Evolutionary conservation across 2,797 vertebrate genomes (phyloP).

Genomic region (Megaceryle alcyon): DNA sequence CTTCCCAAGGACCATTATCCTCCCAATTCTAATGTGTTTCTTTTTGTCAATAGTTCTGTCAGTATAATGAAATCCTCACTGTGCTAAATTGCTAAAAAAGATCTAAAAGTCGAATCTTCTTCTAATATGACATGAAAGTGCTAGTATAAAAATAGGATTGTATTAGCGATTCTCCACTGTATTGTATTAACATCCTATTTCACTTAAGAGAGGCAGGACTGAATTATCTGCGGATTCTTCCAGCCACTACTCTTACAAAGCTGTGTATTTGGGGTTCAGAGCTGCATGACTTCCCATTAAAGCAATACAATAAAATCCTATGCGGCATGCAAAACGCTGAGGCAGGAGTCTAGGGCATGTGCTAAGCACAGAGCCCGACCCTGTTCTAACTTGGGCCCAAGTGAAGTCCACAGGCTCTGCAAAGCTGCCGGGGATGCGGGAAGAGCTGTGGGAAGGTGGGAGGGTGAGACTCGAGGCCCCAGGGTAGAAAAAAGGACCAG

Average conservation of each 20-base stretch:
- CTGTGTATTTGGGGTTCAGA: slow-evolving; percentile 62
- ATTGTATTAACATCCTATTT: slow-evolving; percentile 73
- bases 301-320: slow-evolving; percentile 34
- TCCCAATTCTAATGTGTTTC: slow-evolving; percentile 68
- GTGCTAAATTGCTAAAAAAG: slow-evolving; percentile 75
- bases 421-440: accelerated
- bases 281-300: slow-evolving; percentile 50
- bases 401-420: neutral
- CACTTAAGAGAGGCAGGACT: slow-evolving; percentile 61
- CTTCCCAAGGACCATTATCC: slow-evolving; percentile 66
- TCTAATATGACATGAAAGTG: slow-evolving; percentile 69
- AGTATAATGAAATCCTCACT: slow-evolving; percentile 77
- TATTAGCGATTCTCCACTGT: slow-evolving; percentile 68
- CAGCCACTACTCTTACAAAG: slow-evolving; percentile 59
- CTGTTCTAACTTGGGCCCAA: neutral
- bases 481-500: no score
- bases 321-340: slow-evolving; percentile 40
- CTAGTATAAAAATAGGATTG: slow-evolving; percentile 69
- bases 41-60: slow-evolving; percentile 73
- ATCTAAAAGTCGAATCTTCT: slow-evolving; percentile 76
- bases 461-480: accelerated
- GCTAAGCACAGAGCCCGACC: neutral
- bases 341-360: neutral
- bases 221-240: slow-evolving; percentile 69
- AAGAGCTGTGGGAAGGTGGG: neutral